Base-by-base conservation (phyloP, 2,888 invertebrate genomes). In the Tetragnatha montana region DNA sequence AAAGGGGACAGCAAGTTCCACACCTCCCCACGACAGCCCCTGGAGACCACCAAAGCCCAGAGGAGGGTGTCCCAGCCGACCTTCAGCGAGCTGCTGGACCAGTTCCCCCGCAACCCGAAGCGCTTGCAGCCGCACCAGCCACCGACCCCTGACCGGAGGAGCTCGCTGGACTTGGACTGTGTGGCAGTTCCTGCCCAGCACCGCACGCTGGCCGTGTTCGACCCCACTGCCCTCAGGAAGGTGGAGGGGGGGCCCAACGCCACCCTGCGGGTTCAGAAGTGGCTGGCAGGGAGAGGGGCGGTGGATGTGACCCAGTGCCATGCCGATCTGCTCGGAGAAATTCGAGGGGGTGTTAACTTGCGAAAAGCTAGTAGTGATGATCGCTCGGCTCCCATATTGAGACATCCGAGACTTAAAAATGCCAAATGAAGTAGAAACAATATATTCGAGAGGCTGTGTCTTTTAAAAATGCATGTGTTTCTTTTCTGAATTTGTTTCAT, bases 371-470 rank as follows among this genome's bases (percentile, higher is more conserved):
- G 96, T 92, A 96, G 96, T 94, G 97, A 97, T 94, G 97, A 97
- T 94, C 95, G 97, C 91, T 97, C 97, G 81, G 97, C 97, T 91
- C 97, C 97, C 50, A 96, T 97, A 19, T 60, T 90, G 51, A 80
- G 84, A 22, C 81, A 82, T 79, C 79, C 76, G 35, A 85, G 85
- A 73, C 76, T 87, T 10, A 87, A 86, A 50, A 81, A 69, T 69
- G 85, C 89, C 1, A 89, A 89, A 47, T 89, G 84, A 35, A 22
- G n/a, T 10, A 50, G 17, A 22, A 14, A 75, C 17, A 49, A 10
- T n/a, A 14, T 7, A 19, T 12, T 6, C 7, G 17, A 17, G 17
- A n/a, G 3, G n/a, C 47, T n/a, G n/a, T 22, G 12, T 35, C n/a
- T 35, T 35, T 35, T 35, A 35, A n/a, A 73, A 73, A 21, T 73